Percentiles rank a stretch among this genome's conserved stretches.
phyloP scores from a whole-genome alignment of 2,888 invertebrate genomes.

The Callinectes sapidus region DNA sequence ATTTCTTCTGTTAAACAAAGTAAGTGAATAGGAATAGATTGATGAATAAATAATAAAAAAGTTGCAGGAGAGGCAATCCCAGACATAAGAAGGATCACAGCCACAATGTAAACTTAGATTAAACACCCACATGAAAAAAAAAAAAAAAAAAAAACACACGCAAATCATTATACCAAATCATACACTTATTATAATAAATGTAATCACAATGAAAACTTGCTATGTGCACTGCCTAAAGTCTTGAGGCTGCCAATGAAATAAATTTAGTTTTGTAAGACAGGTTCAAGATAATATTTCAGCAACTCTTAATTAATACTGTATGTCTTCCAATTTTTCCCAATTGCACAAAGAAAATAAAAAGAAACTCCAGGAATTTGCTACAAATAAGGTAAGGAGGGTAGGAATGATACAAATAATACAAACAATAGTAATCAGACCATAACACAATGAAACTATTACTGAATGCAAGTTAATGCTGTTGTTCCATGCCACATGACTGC shows the following conservation, averaged over 20 bases:
- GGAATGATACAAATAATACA: background rate
- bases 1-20: too few species aligned
- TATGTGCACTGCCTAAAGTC: background rate
- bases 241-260: background rate
- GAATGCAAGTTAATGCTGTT: background rate
- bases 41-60: background rate
- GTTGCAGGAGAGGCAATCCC: background rate
- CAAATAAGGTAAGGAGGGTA: too few species aligned
- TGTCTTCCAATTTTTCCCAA: too few species aligned
- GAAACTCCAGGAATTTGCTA: too few species aligned
- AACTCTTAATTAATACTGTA: too few species aligned
- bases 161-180: background rate
- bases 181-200: background rate
- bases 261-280: background rate
- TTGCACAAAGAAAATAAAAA: too few species aligned
- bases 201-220: background rate
- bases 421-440: background rate
- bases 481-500: background rate
- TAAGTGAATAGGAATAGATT: too few species aligned
- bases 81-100: background rate
- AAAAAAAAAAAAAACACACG: background rate
- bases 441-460: background rate
- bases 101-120: background rate
- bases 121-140: background rate
- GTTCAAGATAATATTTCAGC: too few species aligned